Percentiles rank a stretch among this genome's conserved stretches.
These are phyloP conservation scores for Athene cunicularia DNA, from an alignment of 2,113 vertebrate species.

Conservation along the genomic window DNA sequence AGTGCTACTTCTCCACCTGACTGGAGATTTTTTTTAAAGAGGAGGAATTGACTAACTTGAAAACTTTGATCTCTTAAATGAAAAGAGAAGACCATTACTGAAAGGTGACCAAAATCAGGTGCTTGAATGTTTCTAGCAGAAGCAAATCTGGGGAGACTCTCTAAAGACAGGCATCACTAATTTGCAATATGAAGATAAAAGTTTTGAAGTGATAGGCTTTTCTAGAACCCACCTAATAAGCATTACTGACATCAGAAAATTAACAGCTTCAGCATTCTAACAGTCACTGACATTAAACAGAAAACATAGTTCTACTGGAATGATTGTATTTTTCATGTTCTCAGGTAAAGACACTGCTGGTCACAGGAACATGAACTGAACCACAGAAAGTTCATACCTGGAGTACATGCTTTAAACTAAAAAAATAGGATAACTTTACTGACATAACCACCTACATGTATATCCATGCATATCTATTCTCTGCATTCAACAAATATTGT, in stretches of 20 bases:
- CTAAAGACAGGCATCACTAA: neutral
- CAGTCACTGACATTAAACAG: neutral
- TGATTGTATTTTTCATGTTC: neutral
- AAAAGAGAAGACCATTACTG: neutral
- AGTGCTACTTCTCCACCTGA: neutral
- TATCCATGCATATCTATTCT: neutral
- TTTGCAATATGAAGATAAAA: neutral
- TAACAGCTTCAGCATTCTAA: neutral
- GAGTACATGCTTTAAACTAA: neutral
- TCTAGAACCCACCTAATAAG: neutral
- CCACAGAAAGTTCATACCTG: neutral
- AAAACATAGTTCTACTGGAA: neutral
- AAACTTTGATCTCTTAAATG: neutral
- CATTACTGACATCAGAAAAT: neutral
- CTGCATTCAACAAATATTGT: neutral
- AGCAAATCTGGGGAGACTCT: neutral
- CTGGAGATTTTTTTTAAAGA: neutral
- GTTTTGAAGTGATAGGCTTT: neutral
- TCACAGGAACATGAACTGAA: neutral
- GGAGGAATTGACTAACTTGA: neutral
- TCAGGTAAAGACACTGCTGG: neutral
- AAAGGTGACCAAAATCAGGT: neutral
- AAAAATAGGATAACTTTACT: neutral
- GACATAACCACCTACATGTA: neutral
- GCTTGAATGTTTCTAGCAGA: neutral